A percentile compares a stretch with the other conserved stretches of the same genome.
Conservation (phyloP, 2,113 vertebrate species). For the Protobothrops mucrosquamatus region DNA sequence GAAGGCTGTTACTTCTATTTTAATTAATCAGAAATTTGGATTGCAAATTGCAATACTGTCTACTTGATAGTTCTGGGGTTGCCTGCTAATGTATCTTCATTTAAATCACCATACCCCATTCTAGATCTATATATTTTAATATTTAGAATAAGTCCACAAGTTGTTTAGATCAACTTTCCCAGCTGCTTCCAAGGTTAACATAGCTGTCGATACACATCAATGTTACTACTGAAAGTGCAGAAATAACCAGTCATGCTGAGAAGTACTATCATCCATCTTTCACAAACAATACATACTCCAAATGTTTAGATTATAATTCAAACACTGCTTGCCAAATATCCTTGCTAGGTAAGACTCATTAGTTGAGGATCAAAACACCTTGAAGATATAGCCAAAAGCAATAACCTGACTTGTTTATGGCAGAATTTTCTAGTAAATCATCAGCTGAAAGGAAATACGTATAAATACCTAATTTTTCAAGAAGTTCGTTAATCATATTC, state of each 20-base stretch:
- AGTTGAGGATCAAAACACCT: neutral
- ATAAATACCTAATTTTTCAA: slow-evolving; percentile 83
- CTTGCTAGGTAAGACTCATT: neutral
- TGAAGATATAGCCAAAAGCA: neutral
- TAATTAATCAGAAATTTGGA: neutral
- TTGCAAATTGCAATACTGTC: neutral
- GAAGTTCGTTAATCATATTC: slow-evolving; percentile 77
- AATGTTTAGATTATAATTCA: neutral
- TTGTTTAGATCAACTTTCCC: neutral
- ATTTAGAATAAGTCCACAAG: neutral
- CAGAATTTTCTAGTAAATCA: neutral
- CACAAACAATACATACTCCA: neutral
- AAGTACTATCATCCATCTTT: too few species aligned
- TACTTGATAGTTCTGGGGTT: neutral
- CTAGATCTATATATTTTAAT: neutral
- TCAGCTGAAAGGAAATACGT: neutral
- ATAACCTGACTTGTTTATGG: neutral
- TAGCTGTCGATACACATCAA: neutral
- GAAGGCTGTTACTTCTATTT: neutral
- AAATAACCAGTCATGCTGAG: neutral
- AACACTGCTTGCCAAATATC: neutral
- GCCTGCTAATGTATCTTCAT: neutral
- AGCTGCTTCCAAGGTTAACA: neutral
- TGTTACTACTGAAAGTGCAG: neutral
- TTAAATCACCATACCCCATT: neutral